A percentile compares a stretch with the other conserved stretches of the same genome.
phyloP scores from a whole-genome alignment of 64 coral and sea anemone species.

The Orbicella faveolata region DNA sequence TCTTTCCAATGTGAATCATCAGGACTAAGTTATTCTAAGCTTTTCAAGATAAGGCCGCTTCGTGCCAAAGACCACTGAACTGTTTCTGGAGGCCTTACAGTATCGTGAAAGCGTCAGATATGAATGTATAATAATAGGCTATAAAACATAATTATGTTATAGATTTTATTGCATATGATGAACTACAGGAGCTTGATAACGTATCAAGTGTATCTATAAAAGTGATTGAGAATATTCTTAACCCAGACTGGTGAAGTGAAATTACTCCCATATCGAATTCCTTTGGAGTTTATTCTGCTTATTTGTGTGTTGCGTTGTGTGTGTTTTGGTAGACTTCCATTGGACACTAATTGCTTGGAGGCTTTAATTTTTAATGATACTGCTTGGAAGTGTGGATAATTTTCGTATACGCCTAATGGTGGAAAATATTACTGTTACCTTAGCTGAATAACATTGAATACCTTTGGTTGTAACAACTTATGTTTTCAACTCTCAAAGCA shows the following conservation, averaged over 20 bases:
- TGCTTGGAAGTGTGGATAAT: not conserved
- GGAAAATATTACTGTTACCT: not conserved
- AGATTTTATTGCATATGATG: conserved; percentile 43
- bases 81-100: not conserved
- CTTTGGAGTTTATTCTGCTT: not conserved
- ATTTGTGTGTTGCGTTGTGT: not conserved
- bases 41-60: not conserved
- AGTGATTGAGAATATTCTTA: not conserved
- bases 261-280: not conserved
- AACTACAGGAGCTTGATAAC: conserved; percentile 10
- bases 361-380: conserved; percentile 24
- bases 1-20: not conserved
- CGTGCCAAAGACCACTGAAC: not conserved
- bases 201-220: not conserved
- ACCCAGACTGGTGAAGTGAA: not conserved
- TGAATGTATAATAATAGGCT: conserved; percentile 25
- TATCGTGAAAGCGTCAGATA: not conserved
- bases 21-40: not conserved
- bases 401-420: not conserved
- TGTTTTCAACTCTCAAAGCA: not conserved
- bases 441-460: not conserved
- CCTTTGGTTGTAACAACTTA: not conserved
- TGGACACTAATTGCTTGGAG: not conserved
- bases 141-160: conserved; percentile 42
- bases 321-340: conserved; percentile 30